phyloP scores from a whole-genome alignment of 2,113 vertebrate genomes.

The Equus przewalskii region DNA sequence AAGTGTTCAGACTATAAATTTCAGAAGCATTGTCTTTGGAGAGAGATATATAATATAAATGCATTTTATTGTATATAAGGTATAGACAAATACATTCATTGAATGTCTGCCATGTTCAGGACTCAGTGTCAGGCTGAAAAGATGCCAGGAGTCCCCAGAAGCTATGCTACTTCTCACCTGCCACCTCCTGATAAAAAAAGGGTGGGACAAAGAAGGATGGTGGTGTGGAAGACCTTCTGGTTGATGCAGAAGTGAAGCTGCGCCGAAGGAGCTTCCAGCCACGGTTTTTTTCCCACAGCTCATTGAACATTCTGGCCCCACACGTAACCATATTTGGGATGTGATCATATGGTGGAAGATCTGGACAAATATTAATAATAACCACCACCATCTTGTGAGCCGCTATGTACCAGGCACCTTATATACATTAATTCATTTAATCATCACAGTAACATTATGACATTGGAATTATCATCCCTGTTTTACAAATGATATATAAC shows the following conservation, averaged over 20 bases:
- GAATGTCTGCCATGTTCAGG: background rate
- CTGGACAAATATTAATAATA: conserved; percentile 39
- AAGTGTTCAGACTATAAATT: background rate
- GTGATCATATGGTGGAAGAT: background rate
- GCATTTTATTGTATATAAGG: too few relatives aligned
- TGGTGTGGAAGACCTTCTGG: background rate
- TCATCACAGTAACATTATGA: background rate
- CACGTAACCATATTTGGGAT: background rate
- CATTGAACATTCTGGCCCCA: background rate
- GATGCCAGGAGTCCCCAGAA: background rate
- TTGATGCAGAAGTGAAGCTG: background rate
- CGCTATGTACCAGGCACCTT: background rate
- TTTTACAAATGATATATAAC: background rate
- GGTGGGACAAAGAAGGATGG: background rate
- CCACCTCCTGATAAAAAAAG: background rate
- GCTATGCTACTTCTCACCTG: background rate
- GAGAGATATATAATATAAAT: background rate
- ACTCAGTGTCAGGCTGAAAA: background rate
- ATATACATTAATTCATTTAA: background rate
- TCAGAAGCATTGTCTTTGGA: background rate
- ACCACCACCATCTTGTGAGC: background rate
- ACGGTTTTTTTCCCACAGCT: background rate
- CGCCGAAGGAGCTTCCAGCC: background rate
- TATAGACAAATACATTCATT: background rate
- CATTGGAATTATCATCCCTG: background rate